Percentiles rank a stretch among this genome's conserved stretches.
Conservation (phyloP, 2,888 invertebrate species). For the Eledona agricola region DNA sequence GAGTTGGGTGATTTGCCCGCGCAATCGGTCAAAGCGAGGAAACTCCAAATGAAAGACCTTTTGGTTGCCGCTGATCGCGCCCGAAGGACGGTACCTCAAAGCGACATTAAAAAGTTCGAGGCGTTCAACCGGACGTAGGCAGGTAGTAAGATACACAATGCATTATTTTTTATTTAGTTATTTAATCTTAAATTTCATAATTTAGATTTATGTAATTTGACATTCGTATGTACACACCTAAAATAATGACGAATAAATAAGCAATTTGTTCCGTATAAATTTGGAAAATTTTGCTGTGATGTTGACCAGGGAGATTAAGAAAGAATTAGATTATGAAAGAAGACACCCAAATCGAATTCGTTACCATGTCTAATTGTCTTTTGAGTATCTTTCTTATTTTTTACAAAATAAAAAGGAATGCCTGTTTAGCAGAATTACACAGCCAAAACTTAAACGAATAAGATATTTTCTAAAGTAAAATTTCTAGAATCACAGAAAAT, state of each 20-base stretch:
- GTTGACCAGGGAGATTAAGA: background rate
- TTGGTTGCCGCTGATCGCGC: conserved; percentile 49
- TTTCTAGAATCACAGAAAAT: conserved; percentile 34
- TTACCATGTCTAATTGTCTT: background rate
- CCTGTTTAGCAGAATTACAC: conserved; percentile 32
- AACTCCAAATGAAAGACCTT: conserved; percentile 52
- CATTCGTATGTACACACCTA: conserved; percentile 21
- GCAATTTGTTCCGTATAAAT: conserved; percentile 7
- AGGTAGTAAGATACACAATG: background rate
- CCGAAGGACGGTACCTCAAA: conserved; percentile 49
- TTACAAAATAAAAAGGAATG: conserved; percentile 33
- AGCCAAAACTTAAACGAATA: conserved; percentile 32
- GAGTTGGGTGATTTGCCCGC: conserved; percentile 50
- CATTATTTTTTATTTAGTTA: conserved; percentile 16
- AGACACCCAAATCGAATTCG: conserved; percentile 1
- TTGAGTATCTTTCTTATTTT: conserved; percentile 1
- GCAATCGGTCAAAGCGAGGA: conserved; percentile 51
- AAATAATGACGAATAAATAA: conserved; percentile 9
- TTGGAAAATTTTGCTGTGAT: conserved; percentile 27
- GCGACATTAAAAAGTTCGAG: conserved; percentile 51
- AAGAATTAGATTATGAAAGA: background rate
- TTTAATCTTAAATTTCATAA: conserved; percentile 24
- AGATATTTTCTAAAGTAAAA: conserved; percentile 14
- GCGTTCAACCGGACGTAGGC: conserved; percentile 33
- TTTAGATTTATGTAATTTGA: conserved; percentile 13